Conservation (phyloP, 2,888 invertebrate species). For the Eudasyphora cyanicolor region DNA sequence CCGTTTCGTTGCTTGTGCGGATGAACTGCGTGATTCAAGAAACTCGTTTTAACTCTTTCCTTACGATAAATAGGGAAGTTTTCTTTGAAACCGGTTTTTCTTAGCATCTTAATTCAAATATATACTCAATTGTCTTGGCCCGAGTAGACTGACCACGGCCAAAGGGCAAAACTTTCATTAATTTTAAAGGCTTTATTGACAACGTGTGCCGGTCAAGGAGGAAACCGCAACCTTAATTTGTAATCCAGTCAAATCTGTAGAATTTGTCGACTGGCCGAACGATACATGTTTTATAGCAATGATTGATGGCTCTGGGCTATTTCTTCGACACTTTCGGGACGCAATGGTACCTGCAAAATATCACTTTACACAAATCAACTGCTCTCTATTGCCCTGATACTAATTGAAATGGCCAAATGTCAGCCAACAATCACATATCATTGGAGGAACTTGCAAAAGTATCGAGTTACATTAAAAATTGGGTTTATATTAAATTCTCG, state of each 20-base stretch:
- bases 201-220: slow-evolving; percentile 44
- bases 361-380: slow-evolving; percentile 13
- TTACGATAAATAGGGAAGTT: not conserved
- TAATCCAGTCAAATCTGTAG: slow-evolving; percentile 3
- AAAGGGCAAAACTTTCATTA: slow-evolving; percentile 52
- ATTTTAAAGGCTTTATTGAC: too few species aligned
- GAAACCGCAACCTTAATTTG: slow-evolving; percentile 22
- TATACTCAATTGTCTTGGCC: not conserved
- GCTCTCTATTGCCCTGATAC: not conserved
- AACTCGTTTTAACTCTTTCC: not conserved
- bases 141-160: not conserved
- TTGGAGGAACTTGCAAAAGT: slow-evolving; percentile 13
- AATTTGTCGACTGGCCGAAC: slow-evolving; percentile 28
- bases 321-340: not conserved
- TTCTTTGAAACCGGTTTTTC: not conserved
- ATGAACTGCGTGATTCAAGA: not conserved
- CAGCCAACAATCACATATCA: not conserved
- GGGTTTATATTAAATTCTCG: slow-evolving; percentile 23
- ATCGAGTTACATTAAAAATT: slow-evolving; percentile 13
- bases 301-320: slow-evolving; percentile 6
- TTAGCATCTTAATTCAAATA: not conserved
- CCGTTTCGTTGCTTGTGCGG: not conserved
- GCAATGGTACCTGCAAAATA: not conserved
- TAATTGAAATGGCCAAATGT: slow-evolving; percentile 15
- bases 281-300: not conserved